Percentiles rank a stretch among this genome's conserved stretches.
These are phyloP conservation scores for Ichneumon xanthorius DNA, from an alignment of 2,888 invertebrate species.

Conservation along the genomic window DNA sequence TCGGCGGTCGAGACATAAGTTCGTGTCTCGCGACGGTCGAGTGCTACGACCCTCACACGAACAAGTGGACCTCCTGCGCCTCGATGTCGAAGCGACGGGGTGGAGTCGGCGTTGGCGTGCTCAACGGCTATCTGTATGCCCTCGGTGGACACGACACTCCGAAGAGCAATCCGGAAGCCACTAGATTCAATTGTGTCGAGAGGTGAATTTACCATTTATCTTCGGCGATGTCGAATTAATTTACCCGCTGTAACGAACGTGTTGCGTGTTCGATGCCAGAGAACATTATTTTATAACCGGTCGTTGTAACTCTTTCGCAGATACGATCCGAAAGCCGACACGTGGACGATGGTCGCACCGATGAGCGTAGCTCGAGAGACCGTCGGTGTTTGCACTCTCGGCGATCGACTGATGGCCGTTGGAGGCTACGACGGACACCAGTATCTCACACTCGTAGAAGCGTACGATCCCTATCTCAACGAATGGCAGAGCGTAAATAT, in stretches of 20 bases:
- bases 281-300: constrained; percentile 2
- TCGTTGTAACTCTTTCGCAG: constrained; percentile 79
- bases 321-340: constrained; percentile 90
- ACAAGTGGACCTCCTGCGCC: constrained; percentile 93
- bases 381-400: constrained; percentile 94
- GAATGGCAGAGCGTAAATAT: constrained; percentile 88
- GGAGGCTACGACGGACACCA: constrained; percentile 97
- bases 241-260: neutral
- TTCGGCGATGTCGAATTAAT: neutral
- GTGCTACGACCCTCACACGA: constrained; percentile 90
- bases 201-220: constrained; percentile 86
- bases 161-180: constrained; percentile 93
- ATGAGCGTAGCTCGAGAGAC: constrained; percentile 95
- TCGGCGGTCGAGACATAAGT: constrained; percentile 96
- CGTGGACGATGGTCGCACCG: constrained; percentile 94
- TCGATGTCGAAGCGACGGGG: constrained; percentile 95
- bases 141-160: constrained; percentile 98
- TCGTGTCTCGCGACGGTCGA: constrained; percentile 96
- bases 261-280: neutral
- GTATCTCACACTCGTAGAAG: constrained; percentile 94
- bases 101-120: constrained; percentile 95
- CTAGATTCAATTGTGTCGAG: constrained; percentile 95
- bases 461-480: constrained; percentile 94
- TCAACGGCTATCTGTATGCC: constrained; percentile 95
- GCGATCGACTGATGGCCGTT: constrained; percentile 92